These are phyloP conservation scores for Rhagologus leucostigma DNA, from an alignment of 2,113 vertebrate species.

Conservation along the genomic window DNA sequence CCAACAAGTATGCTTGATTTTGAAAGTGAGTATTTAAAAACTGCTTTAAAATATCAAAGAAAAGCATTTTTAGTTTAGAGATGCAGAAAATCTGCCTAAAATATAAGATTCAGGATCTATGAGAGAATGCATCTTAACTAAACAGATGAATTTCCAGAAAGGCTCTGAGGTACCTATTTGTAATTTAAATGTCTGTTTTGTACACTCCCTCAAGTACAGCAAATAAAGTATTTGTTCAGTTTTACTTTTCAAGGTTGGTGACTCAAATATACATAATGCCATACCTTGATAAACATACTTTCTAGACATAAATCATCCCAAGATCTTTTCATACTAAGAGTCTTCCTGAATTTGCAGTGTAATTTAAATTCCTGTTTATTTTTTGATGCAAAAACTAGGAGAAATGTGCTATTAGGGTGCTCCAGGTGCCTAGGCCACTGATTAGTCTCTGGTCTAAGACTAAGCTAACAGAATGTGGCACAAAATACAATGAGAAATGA, in stretches of 20 bases:
- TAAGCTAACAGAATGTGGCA: background rate
- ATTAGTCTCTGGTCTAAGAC: background rate
- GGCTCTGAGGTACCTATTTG: background rate
- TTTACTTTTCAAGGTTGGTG: background rate
- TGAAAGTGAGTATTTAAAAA: background rate
- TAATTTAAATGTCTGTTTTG: background rate
- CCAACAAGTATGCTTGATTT: background rate
- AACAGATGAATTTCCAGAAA: background rate
- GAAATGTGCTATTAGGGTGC: background rate
- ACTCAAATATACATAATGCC: background rate
- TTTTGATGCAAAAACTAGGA: background rate
- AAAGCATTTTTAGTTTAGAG: background rate
- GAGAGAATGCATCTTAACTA: background rate
- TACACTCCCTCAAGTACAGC: background rate
- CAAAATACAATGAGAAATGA: background rate
- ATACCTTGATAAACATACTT: background rate
- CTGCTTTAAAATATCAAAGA: background rate
- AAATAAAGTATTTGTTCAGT: background rate
- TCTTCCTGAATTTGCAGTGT: background rate
- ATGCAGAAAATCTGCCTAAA: background rate
- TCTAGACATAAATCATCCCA: background rate
- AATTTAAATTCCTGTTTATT: background rate
- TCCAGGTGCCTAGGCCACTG: background rate
- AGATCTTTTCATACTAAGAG: background rate
- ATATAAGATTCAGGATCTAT: background rate